Base-by-base conservation (phyloP, 2,797 vertebrate genomes). In the Momotus momota region DNA sequence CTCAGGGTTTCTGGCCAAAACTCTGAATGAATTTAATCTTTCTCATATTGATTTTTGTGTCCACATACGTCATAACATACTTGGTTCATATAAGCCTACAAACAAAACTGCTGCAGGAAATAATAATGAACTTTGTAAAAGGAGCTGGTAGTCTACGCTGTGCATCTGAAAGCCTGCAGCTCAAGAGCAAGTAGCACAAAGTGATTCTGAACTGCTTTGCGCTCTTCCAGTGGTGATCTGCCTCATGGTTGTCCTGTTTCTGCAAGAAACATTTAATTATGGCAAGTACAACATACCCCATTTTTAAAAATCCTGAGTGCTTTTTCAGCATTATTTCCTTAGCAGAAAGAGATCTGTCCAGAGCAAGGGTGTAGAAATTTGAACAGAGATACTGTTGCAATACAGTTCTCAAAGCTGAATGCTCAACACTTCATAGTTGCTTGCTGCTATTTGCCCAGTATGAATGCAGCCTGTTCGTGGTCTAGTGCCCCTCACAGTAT, bases 311-410 rank as follows among this genome's bases (percentile, higher is more conserved):
- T 29, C 27, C 43, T 45, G 13, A 41, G 43, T 41, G 7, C 1
- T 60, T 35, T n/a, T 65, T 49, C 12, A 74, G 7, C 8, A 6
- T 27, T 13, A 22, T 74, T 69, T 74, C 2, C 31, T 35, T 57
- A 17, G 38, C 7, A 65, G 31, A 79, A 94, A 58, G 20, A 67
- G 11, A 8, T 16, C 4, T 33, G 22, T 23, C 10, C 26, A 65
- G 22, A 41, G 20, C 14, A 67, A 83, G 12, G 31, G 5, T 60
- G 17, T 23, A 27, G 54, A 31, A 81, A 60, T 84, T 75, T 82
- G 26, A 65, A 25, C 9, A 41, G 20, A 61, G 10, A 29, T 18
- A 7, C 3, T 38, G 9, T n/a, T 43, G 15, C 0, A 0, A 27
- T 49, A 9, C 9, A 38, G 52, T 25, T 84, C 20, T 74, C 46